phyloP scores from a whole-genome alignment of 1,140 invertebrate species.

The Brachionus koreanus region DNA sequence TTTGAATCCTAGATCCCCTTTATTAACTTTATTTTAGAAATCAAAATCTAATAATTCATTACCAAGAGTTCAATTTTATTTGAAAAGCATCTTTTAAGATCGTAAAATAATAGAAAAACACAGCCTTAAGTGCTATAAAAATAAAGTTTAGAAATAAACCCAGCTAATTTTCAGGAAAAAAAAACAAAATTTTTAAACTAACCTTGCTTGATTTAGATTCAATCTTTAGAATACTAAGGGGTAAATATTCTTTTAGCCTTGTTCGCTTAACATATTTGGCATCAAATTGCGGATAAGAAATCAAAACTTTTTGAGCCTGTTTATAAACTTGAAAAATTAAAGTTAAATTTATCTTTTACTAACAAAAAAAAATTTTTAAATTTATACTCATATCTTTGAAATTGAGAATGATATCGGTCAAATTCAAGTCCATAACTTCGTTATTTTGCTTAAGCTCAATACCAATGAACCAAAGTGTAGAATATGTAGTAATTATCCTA shows the following conservation, averaged over 20 bases:
- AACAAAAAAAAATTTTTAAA: background rate
- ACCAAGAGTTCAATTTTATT: too few relatives aligned
- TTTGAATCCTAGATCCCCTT: too few relatives aligned
- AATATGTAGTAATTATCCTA: background rate
- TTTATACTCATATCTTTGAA: conserved; percentile 41
- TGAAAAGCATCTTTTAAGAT: too few relatives aligned
- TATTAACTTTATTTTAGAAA: too few relatives aligned
- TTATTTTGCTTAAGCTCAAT: conserved; percentile 37
- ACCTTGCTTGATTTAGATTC: conserved; percentile 9
- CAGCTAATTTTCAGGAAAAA: too few relatives aligned
- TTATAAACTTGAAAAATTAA: conserved; percentile 17
- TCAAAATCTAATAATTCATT: too few relatives aligned
- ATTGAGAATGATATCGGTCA: conserved; percentile 24
- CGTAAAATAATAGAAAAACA: too few relatives aligned
- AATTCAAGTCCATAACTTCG: conserved; percentile 36
- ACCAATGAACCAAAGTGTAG: conserved; percentile 41
- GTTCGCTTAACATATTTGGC: conserved; percentile 41
- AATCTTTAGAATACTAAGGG: conserved; percentile 12
- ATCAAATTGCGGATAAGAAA: conserved; percentile 12
- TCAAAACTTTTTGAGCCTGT: conserved; percentile 34
- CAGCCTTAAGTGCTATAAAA: too few relatives aligned
- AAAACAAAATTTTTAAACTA: background rate
- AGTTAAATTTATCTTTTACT: too few relatives aligned
- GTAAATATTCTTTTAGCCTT: conserved; percentile 38
- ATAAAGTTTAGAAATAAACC: too few relatives aligned